These are phyloP conservation scores for Tipula unca DNA, from an alignment of 2,888 invertebrate species.

Conservation along the genomic window DNA sequence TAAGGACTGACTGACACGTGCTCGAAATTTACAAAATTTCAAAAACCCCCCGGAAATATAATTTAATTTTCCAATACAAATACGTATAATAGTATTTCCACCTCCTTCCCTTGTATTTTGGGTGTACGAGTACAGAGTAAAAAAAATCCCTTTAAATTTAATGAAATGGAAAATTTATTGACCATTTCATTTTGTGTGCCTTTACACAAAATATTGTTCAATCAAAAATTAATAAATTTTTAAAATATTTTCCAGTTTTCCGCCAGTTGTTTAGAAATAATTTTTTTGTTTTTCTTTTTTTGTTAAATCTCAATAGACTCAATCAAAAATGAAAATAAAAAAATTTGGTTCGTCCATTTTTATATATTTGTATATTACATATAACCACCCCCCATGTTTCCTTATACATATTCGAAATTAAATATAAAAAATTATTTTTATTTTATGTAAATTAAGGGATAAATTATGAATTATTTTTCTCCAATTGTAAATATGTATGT, in stretches of 20 bases:
- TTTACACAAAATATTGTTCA: neutral
- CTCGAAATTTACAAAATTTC: neutral
- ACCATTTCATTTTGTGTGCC: neutral
- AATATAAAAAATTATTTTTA: neutral
- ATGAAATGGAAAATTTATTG: slow-evolving; percentile 2
- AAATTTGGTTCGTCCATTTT: neutral
- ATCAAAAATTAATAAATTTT: slow-evolving; percentile 1
- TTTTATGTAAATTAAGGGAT: neutral
- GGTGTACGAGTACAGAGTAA: neutral
- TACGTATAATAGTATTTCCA: neutral
- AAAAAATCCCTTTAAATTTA: neutral
- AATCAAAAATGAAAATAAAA: neutral
- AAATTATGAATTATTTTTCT: neutral
- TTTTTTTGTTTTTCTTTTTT: neutral
- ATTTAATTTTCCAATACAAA: slow-evolving; percentile 14
- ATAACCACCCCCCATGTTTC: neutral
- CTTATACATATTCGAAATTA: neutral
- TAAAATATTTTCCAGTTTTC: neutral
- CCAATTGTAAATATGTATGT: neutral
- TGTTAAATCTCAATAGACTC: slow-evolving; percentile 2
- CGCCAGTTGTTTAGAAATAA: neutral
- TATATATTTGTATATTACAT: neutral
- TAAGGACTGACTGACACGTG: neutral
- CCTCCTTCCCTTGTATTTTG: neutral
- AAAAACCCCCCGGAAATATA: neutral